Evolutionary conservation across 1,140 invertebrate genomes (phyloP), one percentile per base, ranked within the genome.

Genomic region (Ectropis grisescens): DNA sequence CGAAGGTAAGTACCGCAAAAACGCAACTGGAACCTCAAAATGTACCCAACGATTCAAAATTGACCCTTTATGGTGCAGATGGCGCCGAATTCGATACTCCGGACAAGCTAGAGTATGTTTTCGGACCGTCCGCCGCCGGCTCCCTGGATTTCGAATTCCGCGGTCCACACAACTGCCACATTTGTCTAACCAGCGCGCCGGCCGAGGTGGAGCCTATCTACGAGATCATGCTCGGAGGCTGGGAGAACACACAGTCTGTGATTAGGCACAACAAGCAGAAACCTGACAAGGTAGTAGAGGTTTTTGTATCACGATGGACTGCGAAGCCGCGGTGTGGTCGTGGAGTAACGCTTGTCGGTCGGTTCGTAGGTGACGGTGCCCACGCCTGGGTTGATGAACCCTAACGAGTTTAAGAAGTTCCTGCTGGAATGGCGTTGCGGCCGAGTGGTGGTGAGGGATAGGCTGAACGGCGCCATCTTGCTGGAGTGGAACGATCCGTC

Each of bases 181-280:
- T 89, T 29, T 84, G 84, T 37, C 62, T 89, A 28, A 84, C 86
- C 11, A 58, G 58, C 11, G 78, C 49, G 8, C 78, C 78, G 11
- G 69, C 60, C 24, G 85, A 86, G 51, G 75, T 82, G 12, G 81
- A 82, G 39, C 85, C 82, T 15, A 88, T 86, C 78, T 88, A 85
- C 45, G 86, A 88, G 70, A 72, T 88, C 36, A 83, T 88, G 47
- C 67, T 88, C 25, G 87, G 87, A 5, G 86, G 86, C 23, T 88
- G 87, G 87, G 84, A 86, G 44, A 88, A 88, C 46, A 79, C 62
- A 27, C 82, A 85, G 37, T 88, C 85, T 3, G 86, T 85, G 38
- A 88, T 88, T 56, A 84, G 87, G 58, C 66, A 86, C 50, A 84
- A 85, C 74, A 81, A 82, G 40, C 80, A 85, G 61, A 85, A 86